Evolutionary conservation across 2,797 vertebrate genomes (phyloP).

Genomic region (Anomalospiza imberbis): DNA sequence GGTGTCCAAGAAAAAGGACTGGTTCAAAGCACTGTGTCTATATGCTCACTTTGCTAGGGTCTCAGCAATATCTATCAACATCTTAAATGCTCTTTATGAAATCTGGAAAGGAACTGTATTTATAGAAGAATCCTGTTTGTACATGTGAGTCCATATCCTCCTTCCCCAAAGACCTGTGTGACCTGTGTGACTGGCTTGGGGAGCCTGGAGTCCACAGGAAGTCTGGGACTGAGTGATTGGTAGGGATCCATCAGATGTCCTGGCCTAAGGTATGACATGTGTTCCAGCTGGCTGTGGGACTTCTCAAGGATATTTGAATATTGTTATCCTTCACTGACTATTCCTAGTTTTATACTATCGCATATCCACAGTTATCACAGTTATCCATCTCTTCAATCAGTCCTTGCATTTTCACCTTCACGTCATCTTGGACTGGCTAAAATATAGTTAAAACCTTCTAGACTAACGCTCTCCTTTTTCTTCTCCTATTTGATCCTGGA

Average conservation of each 20-base stretch:
- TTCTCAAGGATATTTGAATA: background rate
- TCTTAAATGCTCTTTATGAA: background rate
- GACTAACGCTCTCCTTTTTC: background rate
- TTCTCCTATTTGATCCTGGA: background rate
- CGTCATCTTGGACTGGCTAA: background rate
- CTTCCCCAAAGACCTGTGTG: background rate
- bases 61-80: background rate
- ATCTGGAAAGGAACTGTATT: background rate
- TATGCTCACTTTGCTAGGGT: background rate
- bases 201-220: fast-evolving
- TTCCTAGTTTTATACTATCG: background rate
- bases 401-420: background rate
- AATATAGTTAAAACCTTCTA: background rate
- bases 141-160: background rate
- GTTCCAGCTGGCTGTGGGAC: background rate
- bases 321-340: background rate
- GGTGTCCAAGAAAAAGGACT: background rate
- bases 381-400: background rate
- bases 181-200: background rate
- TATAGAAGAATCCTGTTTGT: background rate
- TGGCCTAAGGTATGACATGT: background rate
- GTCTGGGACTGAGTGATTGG: background rate
- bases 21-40: background rate
- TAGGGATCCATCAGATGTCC: background rate
- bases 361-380: background rate